A percentile compares a stretch with the other conserved stretches of the same genome.
Evolutionary conservation across 2,113 vertebrate genomes (phyloP).

Genomic region (Loxodonta africana): DNA sequence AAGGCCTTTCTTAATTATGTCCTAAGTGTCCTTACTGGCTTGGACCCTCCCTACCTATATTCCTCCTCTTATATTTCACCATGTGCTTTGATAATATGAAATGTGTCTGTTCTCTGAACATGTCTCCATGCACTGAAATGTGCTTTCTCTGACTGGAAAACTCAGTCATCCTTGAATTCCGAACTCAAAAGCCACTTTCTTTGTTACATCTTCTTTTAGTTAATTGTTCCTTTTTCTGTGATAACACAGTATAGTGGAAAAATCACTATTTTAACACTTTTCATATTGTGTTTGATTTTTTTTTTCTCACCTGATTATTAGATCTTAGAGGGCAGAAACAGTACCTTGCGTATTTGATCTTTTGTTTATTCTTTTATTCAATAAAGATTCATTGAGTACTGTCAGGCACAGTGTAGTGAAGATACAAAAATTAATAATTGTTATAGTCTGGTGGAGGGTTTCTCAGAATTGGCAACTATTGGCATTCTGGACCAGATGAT

Average conservation of each 20-base stretch:
- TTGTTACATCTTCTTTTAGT: background rate
- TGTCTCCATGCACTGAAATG: background rate
- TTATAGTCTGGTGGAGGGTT: background rate
- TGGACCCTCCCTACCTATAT: background rate
- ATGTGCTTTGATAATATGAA: background rate
- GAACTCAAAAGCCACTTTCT: background rate
- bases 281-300: background rate
- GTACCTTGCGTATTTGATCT: background rate
- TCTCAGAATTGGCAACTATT: background rate
- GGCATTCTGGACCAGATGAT: background rate
- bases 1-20: background rate
- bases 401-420: background rate
- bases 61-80: background rate
- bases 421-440: background rate
- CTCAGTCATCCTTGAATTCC: background rate
- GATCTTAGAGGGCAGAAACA: background rate
- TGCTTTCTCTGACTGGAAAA: background rate
- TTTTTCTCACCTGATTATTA: conserved; percentile 26
- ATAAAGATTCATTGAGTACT: background rate
- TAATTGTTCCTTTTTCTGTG: background rate
- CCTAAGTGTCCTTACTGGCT: background rate
- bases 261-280: background rate
- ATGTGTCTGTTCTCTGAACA: background rate
- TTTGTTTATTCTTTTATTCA: background rate
- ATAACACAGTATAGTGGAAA: background rate